phyloP scores from a whole-genome alignment of 2,888 invertebrate species.

The Sycophila texana region DNA sequence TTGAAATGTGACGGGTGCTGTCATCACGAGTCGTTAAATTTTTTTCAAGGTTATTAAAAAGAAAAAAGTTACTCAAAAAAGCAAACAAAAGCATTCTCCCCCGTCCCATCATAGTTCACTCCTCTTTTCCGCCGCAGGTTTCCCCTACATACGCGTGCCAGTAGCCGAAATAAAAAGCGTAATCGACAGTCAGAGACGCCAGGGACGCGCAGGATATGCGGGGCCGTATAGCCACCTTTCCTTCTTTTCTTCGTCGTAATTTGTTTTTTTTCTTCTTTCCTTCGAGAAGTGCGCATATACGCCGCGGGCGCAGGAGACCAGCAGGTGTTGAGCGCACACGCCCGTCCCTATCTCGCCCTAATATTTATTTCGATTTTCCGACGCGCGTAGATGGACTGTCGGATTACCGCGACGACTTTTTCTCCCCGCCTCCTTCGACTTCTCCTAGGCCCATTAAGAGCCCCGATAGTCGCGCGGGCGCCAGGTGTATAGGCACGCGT shows the following conservation, averaged over 20 bases:
- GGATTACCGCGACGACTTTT: background rate
- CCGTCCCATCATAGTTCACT: no score
- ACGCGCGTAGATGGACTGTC: background rate
- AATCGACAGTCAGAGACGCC: background rate
- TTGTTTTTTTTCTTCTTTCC: no score
- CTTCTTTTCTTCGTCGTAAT: no score
- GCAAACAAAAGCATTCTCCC: no score
- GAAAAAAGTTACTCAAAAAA: no score
- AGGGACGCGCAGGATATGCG: background rate
- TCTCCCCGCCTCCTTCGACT: conserved; percentile 5
- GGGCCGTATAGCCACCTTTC: conserved; percentile 1
- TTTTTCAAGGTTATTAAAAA: no score
- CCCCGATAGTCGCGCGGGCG: background rate
- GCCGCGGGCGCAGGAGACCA: background rate
- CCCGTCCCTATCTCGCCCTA: background rate
- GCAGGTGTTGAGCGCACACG: conserved; percentile 35
- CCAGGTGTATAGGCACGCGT: no score
- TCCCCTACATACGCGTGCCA: background rate
- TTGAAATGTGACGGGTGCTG: no score
- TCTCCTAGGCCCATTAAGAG: conserved; percentile 17
- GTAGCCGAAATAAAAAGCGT: background rate
- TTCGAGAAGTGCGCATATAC: no score
- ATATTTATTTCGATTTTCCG: background rate
- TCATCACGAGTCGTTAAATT: no score
- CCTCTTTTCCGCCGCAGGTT: background rate